These are phyloP conservation scores for Bradypus variegatus DNA, from an alignment of 2,797 vertebrate genomes.

Conservation along the genomic window DNA sequence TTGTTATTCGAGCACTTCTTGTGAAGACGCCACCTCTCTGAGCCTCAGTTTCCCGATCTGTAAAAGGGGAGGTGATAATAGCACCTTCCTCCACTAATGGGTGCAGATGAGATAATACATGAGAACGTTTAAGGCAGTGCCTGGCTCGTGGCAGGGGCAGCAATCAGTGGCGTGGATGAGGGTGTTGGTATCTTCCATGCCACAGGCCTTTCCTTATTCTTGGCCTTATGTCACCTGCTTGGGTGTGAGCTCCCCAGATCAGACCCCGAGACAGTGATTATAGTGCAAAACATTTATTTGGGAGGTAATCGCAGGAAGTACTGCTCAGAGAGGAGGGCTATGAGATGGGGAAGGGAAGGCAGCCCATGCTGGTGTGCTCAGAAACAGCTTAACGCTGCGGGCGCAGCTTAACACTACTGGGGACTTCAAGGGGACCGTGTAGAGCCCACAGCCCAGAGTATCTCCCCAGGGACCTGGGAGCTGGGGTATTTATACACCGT, in stretches of 20 bases:
- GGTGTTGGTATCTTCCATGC: background rate
- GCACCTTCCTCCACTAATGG: background rate
- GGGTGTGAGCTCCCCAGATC: background rate
- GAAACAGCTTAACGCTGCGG: background rate
- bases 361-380: background rate
- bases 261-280: background rate
- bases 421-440: background rate
- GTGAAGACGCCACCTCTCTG: background rate
- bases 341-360: background rate
- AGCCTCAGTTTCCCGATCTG: background rate
- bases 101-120: background rate
- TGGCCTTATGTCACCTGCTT: background rate
- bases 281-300: background rate
- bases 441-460: too few species aligned
- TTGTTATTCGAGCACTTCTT: background rate
- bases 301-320: background rate
- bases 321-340: background rate
- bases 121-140: background rate
- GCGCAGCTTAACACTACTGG: background rate
- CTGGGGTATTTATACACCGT: background rate
- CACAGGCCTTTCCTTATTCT: too few species aligned
- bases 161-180: background rate
- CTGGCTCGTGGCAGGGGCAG: background rate
- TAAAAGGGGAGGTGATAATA: background rate
- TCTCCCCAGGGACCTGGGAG: background rate